Evolutionary conservation across 2,888 invertebrate genomes (phyloP), one percentile per base, ranked within the genome.

Genomic region (Theodoxus fluviatilis): DNA sequence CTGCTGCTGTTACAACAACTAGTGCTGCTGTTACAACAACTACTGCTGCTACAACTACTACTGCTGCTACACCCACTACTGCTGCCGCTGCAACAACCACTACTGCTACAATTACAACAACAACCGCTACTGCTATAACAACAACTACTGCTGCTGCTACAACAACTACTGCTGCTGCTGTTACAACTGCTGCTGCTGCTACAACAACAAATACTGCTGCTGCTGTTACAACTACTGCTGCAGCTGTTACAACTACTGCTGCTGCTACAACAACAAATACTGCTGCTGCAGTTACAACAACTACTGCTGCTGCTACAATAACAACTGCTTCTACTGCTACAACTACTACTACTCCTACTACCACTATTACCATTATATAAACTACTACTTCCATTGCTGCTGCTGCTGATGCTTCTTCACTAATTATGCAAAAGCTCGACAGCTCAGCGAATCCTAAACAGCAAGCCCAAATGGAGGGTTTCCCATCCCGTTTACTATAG

Each of bases 311-410:
- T 61, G 33, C 61, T 61, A 61, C 61, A 31, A 61, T 33, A 31
- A 61, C 61, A 31, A 61, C 61, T 61, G 33, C 61, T 61, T 31
- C 61, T 61, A 61, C 61, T 61, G 33, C 61, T 61, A 61, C 61
- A 31, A 61, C 61, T 61, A 61, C 61, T 61, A 55, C 55, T 55
- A 55, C 55, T 55, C 9, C 55, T 22, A 55, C 22, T 22, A 55
- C 22, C 22, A 55, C 22, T 18, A 55, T 18, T 55, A 55, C 12
- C 22, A 12, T 22, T 55, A 55, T 49, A 25, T 49, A 12, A 49
- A 3, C 49, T 22, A 49, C 49, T 22, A 12, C 49, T 43, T 12
- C 43, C 18, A 43, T 15, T 43, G 15, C 43, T 43, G 15, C 43
- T 43, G 15, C 43, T 43, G 15, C 43, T 43, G 15, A 9, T 43